phyloP scores from a whole-genome alignment of 2,888 invertebrate genomes.

The Dysmachus trigonus region DNA sequence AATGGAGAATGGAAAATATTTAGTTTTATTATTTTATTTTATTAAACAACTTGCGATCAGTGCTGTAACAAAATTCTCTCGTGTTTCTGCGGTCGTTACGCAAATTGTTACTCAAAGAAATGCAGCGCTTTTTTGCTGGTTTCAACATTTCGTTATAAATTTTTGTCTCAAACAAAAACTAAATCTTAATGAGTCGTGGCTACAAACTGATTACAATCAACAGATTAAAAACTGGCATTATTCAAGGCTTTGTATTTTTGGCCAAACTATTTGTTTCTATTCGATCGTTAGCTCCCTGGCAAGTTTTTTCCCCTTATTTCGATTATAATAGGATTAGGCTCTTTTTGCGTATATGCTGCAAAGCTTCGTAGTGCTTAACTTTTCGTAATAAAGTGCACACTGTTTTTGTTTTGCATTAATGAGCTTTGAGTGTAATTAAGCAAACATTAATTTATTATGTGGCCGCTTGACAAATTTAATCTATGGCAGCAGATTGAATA shows the following conservation, averaged over 20 bases:
- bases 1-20: neutral
- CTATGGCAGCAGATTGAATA: neutral
- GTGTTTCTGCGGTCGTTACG: neutral
- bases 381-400: neutral
- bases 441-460: neutral
- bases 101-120: neutral
- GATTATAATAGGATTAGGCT: neutral
- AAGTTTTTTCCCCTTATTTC: neutral
- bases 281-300: no score
- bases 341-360: neutral
- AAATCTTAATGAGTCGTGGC: neutral
- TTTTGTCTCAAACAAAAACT: neutral
- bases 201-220: neutral
- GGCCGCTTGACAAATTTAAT: neutral
- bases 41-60: neutral
- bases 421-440: neutral
- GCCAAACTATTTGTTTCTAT: neutral
- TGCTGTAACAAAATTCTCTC: neutral
- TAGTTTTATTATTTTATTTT: neutral
- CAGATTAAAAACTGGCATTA: neutral
- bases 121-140: neutral
- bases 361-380: neutral
- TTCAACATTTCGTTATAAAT: neutral
- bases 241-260: neutral
- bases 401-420: neutral